Conservation (phyloP, 2,113 vertebrate genomes). For the Anarrhichthys ocellatus region DNA sequence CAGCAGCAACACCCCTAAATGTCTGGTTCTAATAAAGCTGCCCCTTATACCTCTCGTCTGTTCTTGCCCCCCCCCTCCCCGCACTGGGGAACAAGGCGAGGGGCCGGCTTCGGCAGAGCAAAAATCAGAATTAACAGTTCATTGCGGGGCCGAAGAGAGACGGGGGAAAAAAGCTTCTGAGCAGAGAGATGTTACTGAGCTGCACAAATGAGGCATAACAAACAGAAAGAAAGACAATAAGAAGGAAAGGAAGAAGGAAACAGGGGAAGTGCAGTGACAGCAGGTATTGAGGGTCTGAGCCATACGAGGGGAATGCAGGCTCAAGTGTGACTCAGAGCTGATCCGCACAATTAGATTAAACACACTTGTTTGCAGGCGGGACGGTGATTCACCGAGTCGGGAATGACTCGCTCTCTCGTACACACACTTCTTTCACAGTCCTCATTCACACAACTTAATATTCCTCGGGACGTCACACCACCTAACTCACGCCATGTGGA, state of each 20-base stretch:
- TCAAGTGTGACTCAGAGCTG: slow-evolving; percentile 72
- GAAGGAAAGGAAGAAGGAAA: not conserved
- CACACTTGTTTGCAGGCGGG: slow-evolving; percentile 53
- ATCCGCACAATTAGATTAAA: slow-evolving; percentile 55
- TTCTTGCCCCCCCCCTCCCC: slow-evolving; percentile 34
- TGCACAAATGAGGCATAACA: not conserved
- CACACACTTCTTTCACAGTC: slow-evolving; percentile 3
- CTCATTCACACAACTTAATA: slow-evolving; percentile 38
- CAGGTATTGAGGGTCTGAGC: slow-evolving; percentile 61
- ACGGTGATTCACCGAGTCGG: slow-evolving; percentile 61
- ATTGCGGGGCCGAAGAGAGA: slow-evolving; percentile 54
- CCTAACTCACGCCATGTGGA: not conserved
- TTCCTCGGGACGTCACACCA: slow-evolving; percentile 6
- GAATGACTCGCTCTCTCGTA: slow-evolving; percentile 34
- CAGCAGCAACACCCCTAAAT: slow-evolving; percentile 79
- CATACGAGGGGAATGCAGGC: slow-evolving; percentile 48
- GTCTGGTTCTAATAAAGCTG: slow-evolving; percentile 85
- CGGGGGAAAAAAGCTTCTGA: slow-evolving; percentile 36
- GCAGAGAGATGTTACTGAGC: slow-evolving; percentile 33
- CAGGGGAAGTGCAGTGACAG: slow-evolving; percentile 31
- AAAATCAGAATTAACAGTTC: slow-evolving; percentile 61
- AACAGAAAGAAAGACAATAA: slow-evolving; percentile 3
- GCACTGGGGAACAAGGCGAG: slow-evolving; percentile 66
- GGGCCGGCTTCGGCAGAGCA: slow-evolving; percentile 62
- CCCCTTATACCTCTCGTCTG: slow-evolving; percentile 66